These are phyloP conservation scores for Zygaena filipendulae DNA, from an alignment of 2,888 invertebrate species.

Conservation along the genomic window DNA sequence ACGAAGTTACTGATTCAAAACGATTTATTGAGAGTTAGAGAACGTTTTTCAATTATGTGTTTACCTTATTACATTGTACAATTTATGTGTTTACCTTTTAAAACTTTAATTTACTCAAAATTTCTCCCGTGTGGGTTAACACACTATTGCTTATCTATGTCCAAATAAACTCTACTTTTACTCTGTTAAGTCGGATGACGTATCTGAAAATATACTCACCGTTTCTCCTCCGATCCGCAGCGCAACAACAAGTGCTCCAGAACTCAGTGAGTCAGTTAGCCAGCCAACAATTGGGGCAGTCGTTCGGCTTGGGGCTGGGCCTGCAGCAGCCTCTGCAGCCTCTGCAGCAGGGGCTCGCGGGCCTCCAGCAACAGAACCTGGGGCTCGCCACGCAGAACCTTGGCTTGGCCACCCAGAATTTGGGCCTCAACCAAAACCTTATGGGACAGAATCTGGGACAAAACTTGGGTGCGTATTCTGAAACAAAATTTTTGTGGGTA, in stretches of 20 bases:
- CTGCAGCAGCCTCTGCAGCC: constrained; percentile 25
- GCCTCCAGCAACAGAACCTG: constrained; percentile 20
- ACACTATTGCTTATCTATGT: too few species aligned
- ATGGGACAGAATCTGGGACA: constrained; percentile 48
- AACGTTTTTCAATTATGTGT: too few species aligned
- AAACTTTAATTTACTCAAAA: too few species aligned
- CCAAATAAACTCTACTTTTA: too few species aligned
- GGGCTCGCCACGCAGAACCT: constrained; percentile 34
- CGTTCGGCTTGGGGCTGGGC: constrained; percentile 38
- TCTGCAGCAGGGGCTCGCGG: constrained; percentile 1
- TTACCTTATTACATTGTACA: too few species aligned
- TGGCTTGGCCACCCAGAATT: constrained; percentile 34
- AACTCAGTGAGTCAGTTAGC: constrained; percentile 33
- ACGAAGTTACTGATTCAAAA: too few species aligned
- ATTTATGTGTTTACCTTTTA: too few species aligned
- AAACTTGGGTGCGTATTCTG: constrained; percentile 34
- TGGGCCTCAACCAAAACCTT: constrained; percentile 44
- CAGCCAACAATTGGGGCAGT: constrained; percentile 30
- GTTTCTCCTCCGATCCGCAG: too few species aligned
- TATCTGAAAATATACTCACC: too few species aligned
- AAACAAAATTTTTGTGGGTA: constrained; percentile 3
- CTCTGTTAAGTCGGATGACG: too few species aligned
- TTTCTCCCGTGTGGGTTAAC: too few species aligned
- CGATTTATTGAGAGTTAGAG: too few species aligned
- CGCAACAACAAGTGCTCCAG: constrained; percentile 46